phyloP scores from a whole-genome alignment of 2,797 vertebrate species.

The Anguilla obscura region DNA sequence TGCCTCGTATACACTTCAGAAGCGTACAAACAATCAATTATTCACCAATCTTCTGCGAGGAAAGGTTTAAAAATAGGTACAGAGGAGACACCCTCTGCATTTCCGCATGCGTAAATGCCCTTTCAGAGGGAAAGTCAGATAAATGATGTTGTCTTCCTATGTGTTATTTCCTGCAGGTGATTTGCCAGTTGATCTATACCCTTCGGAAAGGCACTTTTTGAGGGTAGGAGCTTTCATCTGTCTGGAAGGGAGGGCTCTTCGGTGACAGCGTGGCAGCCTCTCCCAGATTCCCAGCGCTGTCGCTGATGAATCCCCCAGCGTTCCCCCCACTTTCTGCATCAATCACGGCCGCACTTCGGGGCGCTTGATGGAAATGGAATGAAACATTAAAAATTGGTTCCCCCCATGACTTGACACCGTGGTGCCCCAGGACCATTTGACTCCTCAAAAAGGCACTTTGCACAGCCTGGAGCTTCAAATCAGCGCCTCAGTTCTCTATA shows the following conservation, averaged over 20 bases:
- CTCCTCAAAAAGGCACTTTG: background rate
- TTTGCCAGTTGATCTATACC: constrained; percentile 33
- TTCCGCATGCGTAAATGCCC: background rate
- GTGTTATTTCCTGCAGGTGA: constrained; percentile 22
- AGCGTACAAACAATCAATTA: constrained; percentile 32
- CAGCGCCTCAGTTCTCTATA: background rate
- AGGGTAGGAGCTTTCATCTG: constrained; percentile 28
- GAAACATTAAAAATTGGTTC: constrained; percentile 31
- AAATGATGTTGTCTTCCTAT: constrained; percentile 18
- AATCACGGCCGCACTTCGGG: constrained; percentile 25
- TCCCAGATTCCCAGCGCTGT: constrained; percentile 6
- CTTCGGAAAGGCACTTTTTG: constrained; percentile 17
- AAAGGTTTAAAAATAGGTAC: constrained; percentile 40
- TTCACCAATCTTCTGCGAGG: constrained; percentile 29
- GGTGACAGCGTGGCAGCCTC: constrained; percentile 14
- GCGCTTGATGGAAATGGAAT: constrained; percentile 34
- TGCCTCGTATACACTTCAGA: constrained; percentile 29
- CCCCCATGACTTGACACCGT: background rate
- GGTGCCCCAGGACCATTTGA: background rate
- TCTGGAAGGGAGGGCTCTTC: background rate
- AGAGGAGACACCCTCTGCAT: constrained; percentile 23
- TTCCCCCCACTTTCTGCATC: constrained; percentile 18
- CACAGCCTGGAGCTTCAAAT: constrained; percentile 21
- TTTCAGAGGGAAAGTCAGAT: constrained; percentile 24
- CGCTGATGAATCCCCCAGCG: constrained; percentile 29